Percentiles rank a stretch among this genome's conserved stretches.
Evolutionary conservation across 2,113 vertebrate species (phyloP).

Genomic region (Eulemur macaco): DNA sequence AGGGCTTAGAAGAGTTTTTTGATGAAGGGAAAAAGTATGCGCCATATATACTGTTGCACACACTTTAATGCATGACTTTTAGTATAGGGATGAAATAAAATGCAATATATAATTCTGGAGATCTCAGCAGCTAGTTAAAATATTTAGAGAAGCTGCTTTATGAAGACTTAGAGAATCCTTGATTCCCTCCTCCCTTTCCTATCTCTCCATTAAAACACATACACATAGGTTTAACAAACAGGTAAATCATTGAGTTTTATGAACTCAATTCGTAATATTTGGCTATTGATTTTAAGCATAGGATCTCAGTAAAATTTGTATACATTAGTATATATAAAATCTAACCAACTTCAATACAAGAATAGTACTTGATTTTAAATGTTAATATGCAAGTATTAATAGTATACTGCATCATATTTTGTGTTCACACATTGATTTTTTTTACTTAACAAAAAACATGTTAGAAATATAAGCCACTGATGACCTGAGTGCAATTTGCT

Average conservation of each 20-base stretch:
- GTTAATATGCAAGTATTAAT: conserved; percentile 64
- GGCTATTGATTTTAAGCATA: conserved; percentile 57
- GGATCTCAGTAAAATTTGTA: conserved; percentile 49
- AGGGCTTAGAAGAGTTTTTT: conserved; percentile 33
- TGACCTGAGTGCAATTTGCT: conserved; percentile 44
- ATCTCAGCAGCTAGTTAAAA: conserved; percentile 61
- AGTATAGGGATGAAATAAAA: conserved; percentile 61
- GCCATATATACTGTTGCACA: conserved; percentile 38
- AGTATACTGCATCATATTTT: conserved; percentile 28
- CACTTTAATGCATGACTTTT: conserved; percentile 69
- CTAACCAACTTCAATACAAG: conserved; percentile 54
- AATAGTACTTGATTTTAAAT: conserved; percentile 65
- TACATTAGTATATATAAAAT: conserved; percentile 42
- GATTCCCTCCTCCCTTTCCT: neutral
- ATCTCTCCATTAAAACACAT: conserved; percentile 49
- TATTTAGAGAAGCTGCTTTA: conserved; percentile 66
- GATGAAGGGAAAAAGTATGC: conserved; percentile 46
- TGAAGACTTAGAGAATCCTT: conserved; percentile 55
- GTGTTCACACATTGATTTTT: conserved; percentile 38
- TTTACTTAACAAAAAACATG: conserved; percentile 55
- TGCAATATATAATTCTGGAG: conserved; percentile 39
- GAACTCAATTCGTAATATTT: conserved; percentile 63
- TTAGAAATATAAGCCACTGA: conserved; percentile 55
- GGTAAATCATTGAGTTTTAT: conserved; percentile 45
- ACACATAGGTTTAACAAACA: conserved; percentile 50